Base-by-base conservation (phyloP, 2,113 vertebrate genomes). In the Gadus chalcogrammus region DNA sequence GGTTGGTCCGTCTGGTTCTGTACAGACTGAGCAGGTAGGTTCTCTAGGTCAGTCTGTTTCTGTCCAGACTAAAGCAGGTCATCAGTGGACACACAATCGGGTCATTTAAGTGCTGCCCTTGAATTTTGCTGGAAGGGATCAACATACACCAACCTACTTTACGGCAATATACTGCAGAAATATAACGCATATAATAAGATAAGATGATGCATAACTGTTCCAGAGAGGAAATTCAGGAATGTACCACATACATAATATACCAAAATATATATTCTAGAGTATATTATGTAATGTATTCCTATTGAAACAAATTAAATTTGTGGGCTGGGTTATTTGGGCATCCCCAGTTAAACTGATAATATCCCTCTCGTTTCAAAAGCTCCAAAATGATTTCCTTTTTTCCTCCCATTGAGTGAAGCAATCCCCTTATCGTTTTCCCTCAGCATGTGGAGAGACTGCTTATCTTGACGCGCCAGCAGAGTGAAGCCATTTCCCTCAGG, bases 381-480 rank as follows among this genome's bases (percentile, higher is more conserved):
- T 86, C 83, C 82, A 87, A 86, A 85, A 84, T 81, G 65, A 73
- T 80, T 74, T 77, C 79, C 64, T 63, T 76, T 79, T 76, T 65
- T 48, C 42, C 53, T 76, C 52, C 77, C 82, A 83, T 88, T 92
- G 91, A 90, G 88, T 85, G 80, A 79, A 82, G 86, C 86, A 87
- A 89, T 91, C 85, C 86, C 85, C 93, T 98, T 98, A 99, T 99
- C 97, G 82, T 87, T 64, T 77, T 83, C 91, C 91, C 84, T 91
- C 95, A 98, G 95, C 93, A 84, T 92, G 91, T 91, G 89, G 94
- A 91, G 93, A 94, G 84, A 83, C 93, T 89, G 89, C 94, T 95
- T 94, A 95, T 95, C 95, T 93, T 87, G 79, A 82, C 7, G 70
- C 91, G 85, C 88, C 94, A 93, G 90, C 92, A 92, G 93, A 93